Evolutionary conservation across 2,888 invertebrate genomes (phyloP), one percentile per base, ranked within the genome.

Genomic region (Nemotelus pantherinus): DNA sequence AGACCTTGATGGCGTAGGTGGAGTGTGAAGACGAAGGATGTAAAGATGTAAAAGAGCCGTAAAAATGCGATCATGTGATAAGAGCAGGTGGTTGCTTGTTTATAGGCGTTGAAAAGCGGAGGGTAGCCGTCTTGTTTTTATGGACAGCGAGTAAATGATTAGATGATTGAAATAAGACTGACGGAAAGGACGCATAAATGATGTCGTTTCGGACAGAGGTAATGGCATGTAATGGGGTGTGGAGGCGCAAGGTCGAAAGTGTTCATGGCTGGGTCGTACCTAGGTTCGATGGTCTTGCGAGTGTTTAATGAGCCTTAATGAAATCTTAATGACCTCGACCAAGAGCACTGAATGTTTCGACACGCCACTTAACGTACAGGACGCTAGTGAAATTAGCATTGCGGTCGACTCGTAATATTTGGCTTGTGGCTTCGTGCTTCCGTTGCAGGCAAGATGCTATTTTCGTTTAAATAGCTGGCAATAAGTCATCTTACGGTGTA

Each of bases 31-130:
- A 45, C 45, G 60, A 2, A 41, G 45, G 63, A n/a, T 65, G 43
- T 78, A 70, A 43, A 64, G 75, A 70, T 75, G 78, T 68, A 57
- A 70, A 77, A 77, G 7, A 48, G 65, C 78, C 77, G 74, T 79
- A 78, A 78, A 79, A 79, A 64, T 74, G 71, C 70, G 79, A 79
- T 79, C 76, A 79, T 77, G 78, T 78, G 79, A 79, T 79, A 79
- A 78, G 78, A 75, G 79, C 79, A 79, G 79, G 79, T 79, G 78
- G 79, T 76, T 78, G 71, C 72, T 64, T 53, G 74, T 64, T 78
- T 77, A 76, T 67, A 45, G 67, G 4, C 9, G 47, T 45, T 47
- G 39, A 67, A 58, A 58, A 39, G n/a, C 41, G 2, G 65, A 64
- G 68, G 68, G 58, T 68, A 55, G 77, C 41, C 25, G 25, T 25